Percentiles rank a stretch among this genome's conserved stretches.
phyloP scores from a whole-genome alignment of 2,797 vertebrate species.

The Martes flavigula region DNA sequence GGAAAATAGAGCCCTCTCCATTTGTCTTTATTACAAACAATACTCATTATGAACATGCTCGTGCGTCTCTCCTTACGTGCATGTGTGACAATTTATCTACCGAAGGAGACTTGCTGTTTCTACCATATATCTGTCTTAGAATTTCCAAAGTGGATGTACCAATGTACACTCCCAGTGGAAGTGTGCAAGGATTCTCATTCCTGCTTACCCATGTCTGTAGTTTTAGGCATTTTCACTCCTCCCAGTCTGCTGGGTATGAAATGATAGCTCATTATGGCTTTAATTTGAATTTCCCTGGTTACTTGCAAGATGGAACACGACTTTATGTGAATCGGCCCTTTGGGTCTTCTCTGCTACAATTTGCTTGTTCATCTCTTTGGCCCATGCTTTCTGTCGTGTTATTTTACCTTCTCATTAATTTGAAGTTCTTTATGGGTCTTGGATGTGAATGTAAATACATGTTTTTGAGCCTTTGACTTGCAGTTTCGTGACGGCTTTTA shows the following conservation, averaged over 20 bases:
- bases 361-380: neutral
- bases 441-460: neutral
- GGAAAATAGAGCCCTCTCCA: neutral
- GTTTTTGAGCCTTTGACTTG: neutral
- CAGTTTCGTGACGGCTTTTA: neutral
- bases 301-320: conserved; percentile 9
- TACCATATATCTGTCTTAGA: neutral
- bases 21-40: neutral
- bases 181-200: neutral
- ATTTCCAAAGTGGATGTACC: neutral
- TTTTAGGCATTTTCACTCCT: neutral
- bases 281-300: conserved; percentile 48
- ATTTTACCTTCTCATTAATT: conserved; percentile 21
- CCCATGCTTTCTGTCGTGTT: neutral
- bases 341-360: neutral
- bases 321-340: neutral
- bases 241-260: conserved; percentile 41
- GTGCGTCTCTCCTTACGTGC: neutral
- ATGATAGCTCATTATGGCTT: conserved; percentile 29
- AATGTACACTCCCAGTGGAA: neutral
- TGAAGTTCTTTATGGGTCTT: neutral
- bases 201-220: neutral
- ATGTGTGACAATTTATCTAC: neutral
- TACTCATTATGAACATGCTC: neutral
- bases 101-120: neutral